Base-by-base conservation (phyloP, 2,888 invertebrate species). In the Oscheius onirici region DNA sequence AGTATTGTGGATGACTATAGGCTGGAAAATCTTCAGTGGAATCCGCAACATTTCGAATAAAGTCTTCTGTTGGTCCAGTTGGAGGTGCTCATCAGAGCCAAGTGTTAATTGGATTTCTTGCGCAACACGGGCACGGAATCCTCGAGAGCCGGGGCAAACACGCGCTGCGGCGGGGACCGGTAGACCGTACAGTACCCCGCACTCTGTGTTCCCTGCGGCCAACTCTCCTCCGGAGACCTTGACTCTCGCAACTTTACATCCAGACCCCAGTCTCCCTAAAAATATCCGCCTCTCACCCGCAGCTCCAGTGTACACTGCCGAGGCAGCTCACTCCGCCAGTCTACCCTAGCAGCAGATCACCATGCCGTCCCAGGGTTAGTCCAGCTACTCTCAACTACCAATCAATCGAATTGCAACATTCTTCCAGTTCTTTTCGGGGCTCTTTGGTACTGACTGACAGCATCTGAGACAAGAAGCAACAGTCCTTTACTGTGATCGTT, bases 291-390 rank as follows among this genome's bases (percentile, higher is more conserved):
- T 52, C 54, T 49, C 26, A 26, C 46, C 26, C 51, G 46, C 60
- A 22, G 34, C 63, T 61, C 58, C 63, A 57, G 52, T 61, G 46
- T 54, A 52, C 43, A 43, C 46, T 52, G 41, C 63, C 63, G 40
- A 41, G 60, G 58, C 54, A 54, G 55, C 70, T 63, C 70, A 63
- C 70, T 63, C 46, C 63, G 61, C 63, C 66, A 66, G 66, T 63
- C 49, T 40, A 43, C 41, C 60, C 40, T 20, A 57, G 61, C 57
- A 54, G 43, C 57, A 63, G 49, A 46, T 51, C 70, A 54, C 63
- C 54, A 70, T 70, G 70, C 70, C 70, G 44, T 63, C 70, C 26
- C 70, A 60, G 57, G 70, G 70, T 70, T 26, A 52, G 70, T 66
- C 57, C 34, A 34, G 34, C 34, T 34, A 34, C 8, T 34, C 34